A percentile compares a stretch with the other conserved stretches of the same genome.
These are phyloP conservation scores for Chrysemys picta DNA, from an alignment of 2,113 vertebrate species.

Conservation along the genomic window DNA sequence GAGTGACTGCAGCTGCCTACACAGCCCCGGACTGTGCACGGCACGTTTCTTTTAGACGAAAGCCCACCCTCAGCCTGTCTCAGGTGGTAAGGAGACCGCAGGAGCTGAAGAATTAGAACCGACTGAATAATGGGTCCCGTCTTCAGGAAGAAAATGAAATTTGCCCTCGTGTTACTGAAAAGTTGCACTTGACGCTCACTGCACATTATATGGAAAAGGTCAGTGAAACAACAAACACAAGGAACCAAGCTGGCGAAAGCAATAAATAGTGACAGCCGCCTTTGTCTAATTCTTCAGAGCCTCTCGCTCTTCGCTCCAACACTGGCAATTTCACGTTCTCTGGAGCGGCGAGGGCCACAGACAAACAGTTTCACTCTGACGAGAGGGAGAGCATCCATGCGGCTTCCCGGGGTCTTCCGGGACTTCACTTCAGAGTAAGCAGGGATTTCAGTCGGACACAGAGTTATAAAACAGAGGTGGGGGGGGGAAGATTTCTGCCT, in stretches of 20 bases:
- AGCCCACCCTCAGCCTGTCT: background rate
- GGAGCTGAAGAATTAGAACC: slow-evolving; percentile 52
- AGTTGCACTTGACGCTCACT: slow-evolving; percentile 63
- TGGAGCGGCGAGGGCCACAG: background rate
- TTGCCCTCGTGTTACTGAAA: slow-evolving; percentile 66
- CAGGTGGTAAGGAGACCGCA: background rate
- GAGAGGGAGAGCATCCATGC: background rate
- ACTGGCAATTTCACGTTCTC: background rate
- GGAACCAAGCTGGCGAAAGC: slow-evolving; percentile 51
- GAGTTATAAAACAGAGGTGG: rapidly evolving
- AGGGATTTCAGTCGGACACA: background rate
- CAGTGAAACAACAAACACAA: slow-evolving; percentile 66
- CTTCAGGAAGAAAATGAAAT: slow-evolving; percentile 78
- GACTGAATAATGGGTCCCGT: slow-evolving; percentile 67
- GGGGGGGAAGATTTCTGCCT: background rate
- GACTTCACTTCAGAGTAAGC: background rate
- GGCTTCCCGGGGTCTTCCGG: rapidly evolving
- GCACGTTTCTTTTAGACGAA: rapidly evolving
- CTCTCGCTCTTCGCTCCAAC: slow-evolving; percentile 30
- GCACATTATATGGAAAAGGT: slow-evolving; percentile 75
- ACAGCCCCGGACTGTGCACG: rapidly evolving
- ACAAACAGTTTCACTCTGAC: background rate
- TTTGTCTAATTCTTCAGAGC: slow-evolving; percentile 45
- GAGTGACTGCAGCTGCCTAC: background rate
- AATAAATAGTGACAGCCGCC: slow-evolving; percentile 65